Percentiles rank a stretch among this genome's conserved stretches.
Evolutionary conservation across 2,888 invertebrate genomes (phyloP).

Genomic region (Drosophila rellima): DNA sequence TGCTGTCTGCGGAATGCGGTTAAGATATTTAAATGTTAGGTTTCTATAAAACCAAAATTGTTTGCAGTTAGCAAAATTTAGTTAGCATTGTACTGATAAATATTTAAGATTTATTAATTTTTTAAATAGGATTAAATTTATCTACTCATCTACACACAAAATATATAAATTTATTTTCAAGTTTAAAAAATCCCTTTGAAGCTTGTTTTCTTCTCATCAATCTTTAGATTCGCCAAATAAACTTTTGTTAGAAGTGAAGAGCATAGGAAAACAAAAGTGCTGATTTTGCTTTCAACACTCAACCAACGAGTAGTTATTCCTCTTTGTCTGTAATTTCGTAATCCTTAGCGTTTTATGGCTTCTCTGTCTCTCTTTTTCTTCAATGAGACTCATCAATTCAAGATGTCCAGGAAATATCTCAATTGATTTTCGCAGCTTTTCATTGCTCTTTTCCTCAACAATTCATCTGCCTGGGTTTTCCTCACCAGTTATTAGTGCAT

Average conservation of each 20-base stretch:
- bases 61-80: too few relatives aligned
- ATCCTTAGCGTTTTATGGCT: neutral
- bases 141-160: too few relatives aligned
- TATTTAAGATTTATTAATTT: too few relatives aligned
- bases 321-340: conserved; percentile 3
- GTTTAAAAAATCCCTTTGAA: too few relatives aligned
- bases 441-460: neutral
- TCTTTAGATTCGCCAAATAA: too few relatives aligned
- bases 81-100: too few relatives aligned
- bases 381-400: conserved; percentile 25
- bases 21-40: too few relatives aligned
- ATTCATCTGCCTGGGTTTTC: neutral
- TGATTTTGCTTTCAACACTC: neutral
- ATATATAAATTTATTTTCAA: too few relatives aligned
- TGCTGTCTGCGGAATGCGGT: conserved; percentile 4
- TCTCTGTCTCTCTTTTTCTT: neutral
- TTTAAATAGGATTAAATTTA: too few relatives aligned
- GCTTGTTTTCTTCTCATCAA: too few relatives aligned
- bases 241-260: neutral
- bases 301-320: neutral
- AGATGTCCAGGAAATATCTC: conserved; percentile 10
- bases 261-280: neutral
- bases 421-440: conserved; percentile 11
- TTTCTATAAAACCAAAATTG: too few relatives aligned
- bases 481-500: conserved; percentile 26